Conservation (phyloP, 2,113 vertebrate genomes). For the Ctenomys sociabilis region DNA sequence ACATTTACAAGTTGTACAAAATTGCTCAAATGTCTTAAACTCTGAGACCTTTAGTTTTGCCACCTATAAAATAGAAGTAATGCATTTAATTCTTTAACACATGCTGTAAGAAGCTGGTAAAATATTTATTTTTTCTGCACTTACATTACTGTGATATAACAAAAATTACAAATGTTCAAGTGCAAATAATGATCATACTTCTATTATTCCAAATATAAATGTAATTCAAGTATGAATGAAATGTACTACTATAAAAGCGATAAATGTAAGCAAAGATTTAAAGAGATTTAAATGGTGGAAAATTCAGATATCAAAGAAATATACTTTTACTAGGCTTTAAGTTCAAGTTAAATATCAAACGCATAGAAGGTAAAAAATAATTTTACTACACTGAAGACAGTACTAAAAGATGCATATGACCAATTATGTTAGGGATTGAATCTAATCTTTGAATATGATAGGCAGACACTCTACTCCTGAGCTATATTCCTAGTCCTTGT, state of each 20-base stretch:
- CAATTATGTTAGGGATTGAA: neutral
- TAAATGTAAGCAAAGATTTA: neutral
- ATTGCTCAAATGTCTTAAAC: neutral
- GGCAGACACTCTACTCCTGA: neutral
- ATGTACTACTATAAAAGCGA: neutral
- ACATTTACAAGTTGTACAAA: neutral
- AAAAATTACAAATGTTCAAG: neutral
- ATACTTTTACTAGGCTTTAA: neutral
- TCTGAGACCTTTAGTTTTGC: neutral
- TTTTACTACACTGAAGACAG: neutral
- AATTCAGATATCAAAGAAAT: neutral
- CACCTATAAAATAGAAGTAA: neutral
- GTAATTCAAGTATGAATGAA: neutral
- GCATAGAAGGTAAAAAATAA: neutral
- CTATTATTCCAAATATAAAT: neutral
- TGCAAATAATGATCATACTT: neutral
- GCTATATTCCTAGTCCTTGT: neutral
- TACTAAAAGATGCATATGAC: neutral
- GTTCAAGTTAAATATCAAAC: constrained; percentile 32
- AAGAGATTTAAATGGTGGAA: neutral
- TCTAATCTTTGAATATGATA: neutral
- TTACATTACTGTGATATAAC: neutral
- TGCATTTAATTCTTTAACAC: neutral
- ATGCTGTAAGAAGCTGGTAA: neutral
- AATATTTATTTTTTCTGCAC: neutral